Evolutionary conservation across 2,888 invertebrate species (phyloP).

Genomic region (Agriopis leucophaearia): DNA sequence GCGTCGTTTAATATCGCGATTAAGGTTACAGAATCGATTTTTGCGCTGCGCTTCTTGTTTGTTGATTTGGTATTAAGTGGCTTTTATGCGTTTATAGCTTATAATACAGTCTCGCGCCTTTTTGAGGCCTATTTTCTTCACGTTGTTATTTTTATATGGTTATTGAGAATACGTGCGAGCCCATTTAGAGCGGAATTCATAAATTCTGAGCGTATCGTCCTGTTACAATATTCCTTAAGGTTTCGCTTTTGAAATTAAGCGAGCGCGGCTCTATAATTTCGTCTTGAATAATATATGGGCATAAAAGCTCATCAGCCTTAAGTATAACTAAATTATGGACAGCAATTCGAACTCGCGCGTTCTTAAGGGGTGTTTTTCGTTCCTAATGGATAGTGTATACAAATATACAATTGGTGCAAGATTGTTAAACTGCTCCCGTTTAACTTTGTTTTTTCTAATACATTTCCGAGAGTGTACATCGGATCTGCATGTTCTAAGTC

Average conservation of each 20-base stretch:
- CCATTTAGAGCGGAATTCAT: conserved; percentile 35
- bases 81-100: conserved; percentile 51
- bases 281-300: conserved; percentile 48
- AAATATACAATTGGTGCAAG: not conserved
- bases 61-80: conserved; percentile 58
- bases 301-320: conserved; percentile 48
- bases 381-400: conserved; percentile 7
- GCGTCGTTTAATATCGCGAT: conserved; percentile 64
- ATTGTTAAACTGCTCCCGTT: not conserved
- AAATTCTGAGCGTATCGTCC: conserved; percentile 35
- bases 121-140: conserved; percentile 45
- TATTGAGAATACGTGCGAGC: conserved; percentile 37
- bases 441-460: too few relatives aligned
- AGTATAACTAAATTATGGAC: conserved; percentile 50
- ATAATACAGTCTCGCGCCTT: conserved; percentile 50
- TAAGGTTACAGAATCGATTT: conserved; percentile 64
- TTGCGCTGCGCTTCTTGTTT: conserved; percentile 55
- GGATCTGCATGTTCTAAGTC: too few relatives aligned
- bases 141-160: conserved; percentile 45
- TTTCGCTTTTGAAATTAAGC: conserved; percentile 30
- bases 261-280: conserved; percentile 41
- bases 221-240: conserved; percentile 26
- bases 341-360: conserved; percentile 29
- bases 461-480: too few relatives aligned
- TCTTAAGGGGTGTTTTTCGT: conserved; percentile 9